Conservation (phyloP, 1,140 invertebrate species). For the Eriocheir sinensis region DNA sequence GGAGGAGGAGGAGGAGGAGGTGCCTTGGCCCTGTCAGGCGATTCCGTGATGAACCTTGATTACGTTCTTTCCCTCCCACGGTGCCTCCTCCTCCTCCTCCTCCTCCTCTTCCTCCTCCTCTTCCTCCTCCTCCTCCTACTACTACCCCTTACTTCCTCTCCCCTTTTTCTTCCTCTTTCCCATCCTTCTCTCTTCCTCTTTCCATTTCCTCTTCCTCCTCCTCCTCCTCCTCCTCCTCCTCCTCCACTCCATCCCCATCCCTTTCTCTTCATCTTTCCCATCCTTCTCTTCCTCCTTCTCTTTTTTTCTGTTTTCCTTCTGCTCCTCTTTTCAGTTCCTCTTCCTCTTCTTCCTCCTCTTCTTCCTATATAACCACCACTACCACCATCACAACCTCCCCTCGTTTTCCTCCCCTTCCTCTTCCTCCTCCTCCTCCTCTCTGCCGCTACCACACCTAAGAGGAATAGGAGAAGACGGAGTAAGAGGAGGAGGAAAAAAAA, state of each 20-base stretch:
- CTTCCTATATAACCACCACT: background rate
- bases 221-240: background rate
- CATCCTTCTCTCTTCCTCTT: no score
- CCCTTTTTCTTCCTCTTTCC: no score
- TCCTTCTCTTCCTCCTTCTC: background rate
- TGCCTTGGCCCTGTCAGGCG: background rate
- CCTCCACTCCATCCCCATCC: background rate
- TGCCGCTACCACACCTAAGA: background rate
- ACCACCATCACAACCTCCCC: background rate
- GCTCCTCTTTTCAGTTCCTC: no score
- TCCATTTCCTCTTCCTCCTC: no score
- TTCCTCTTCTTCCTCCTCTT: background rate
- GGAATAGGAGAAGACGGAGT: background rate
- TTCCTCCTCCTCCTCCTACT: background rate
- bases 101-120: no score
- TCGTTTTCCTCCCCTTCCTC: background rate
- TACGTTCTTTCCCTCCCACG: slow-evolving; percentile 3
- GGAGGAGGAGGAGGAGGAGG: background rate
- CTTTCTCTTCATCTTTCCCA: no score
- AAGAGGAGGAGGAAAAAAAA: background rate
- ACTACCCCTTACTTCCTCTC: no score
- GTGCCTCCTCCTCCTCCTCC: background rate
- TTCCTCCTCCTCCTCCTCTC: background rate
- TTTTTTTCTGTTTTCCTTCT: no score
- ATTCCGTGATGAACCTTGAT: background rate